phyloP scores from a whole-genome alignment of 2,113 vertebrate genomes.

The Podarcis raffonei region DNA sequence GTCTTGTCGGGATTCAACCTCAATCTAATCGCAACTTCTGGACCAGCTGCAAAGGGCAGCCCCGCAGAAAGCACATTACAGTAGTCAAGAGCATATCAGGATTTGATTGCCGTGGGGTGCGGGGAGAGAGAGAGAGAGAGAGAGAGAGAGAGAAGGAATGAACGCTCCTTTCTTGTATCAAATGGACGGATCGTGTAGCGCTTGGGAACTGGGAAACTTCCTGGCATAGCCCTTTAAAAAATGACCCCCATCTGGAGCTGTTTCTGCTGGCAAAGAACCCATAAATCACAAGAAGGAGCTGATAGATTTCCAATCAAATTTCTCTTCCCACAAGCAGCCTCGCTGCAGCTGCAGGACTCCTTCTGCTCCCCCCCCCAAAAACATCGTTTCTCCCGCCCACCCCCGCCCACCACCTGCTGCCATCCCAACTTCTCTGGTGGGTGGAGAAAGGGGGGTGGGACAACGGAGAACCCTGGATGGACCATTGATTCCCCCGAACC shows the following conservation, averaged over 20 bases:
- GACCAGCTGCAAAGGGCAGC: too few relatives aligned
- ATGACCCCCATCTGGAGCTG: constrained; percentile 48
- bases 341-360: constrained; percentile 29
- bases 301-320: constrained; percentile 66
- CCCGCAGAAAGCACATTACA: too few relatives aligned
- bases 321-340: neutral
- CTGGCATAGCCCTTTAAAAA: constrained; percentile 38
- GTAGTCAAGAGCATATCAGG: too few relatives aligned
- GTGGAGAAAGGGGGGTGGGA: neutral
- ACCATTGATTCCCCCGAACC: constrained; percentile 55
- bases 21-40: too few relatives aligned
- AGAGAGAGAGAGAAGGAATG: neutral
- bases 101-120: too few relatives aligned
- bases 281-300: constrained; percentile 64
- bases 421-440: neutral
- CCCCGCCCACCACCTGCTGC: neutral
- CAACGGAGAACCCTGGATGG: neutral
- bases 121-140: neutral
- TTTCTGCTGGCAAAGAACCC: constrained; percentile 59
- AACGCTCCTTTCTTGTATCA: neutral
- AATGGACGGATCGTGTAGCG: neutral
- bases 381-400: too few relatives aligned
- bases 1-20: too few relatives aligned
- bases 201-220: neutral
- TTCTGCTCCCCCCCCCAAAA: constrained; percentile 23